Conservation (phyloP, 2,797 vertebrate genomes). For the Percopsis omiscomaycus region DNA sequence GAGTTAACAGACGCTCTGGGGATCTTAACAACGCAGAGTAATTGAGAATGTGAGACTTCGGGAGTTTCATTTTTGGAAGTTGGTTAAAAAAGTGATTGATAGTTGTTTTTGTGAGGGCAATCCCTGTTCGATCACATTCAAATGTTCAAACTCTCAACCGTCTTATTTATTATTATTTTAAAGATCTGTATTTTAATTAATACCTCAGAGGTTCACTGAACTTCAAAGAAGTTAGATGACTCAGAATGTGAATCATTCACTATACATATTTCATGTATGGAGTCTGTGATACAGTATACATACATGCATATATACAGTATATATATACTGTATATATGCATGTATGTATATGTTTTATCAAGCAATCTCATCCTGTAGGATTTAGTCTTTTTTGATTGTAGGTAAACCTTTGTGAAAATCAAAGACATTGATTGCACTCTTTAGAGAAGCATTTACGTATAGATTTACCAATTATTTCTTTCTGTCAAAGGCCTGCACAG, state of each 20-base stretch:
- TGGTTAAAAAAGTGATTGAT: constrained; percentile 34
- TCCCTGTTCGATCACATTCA: constrained; percentile 36
- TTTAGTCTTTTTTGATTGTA: too few relatives aligned
- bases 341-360: too few relatives aligned
- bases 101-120: constrained; percentile 49
- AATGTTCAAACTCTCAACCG: constrained; percentile 25
- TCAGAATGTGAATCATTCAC: neutral
- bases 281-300: neutral
- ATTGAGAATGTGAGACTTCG: constrained; percentile 48
- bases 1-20: constrained; percentile 48
- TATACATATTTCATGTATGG: neutral
- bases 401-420: too few relatives aligned
- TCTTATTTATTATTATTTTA: neutral
- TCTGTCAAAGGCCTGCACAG: too few relatives aligned
- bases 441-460: too few relatives aligned
- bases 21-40: constrained; percentile 49
- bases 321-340: too few relatives aligned
- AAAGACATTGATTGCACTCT: too few relatives aligned
- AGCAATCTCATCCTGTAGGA: too few relatives aligned
- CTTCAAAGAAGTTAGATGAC: neutral
- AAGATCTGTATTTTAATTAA: constrained; percentile 5
- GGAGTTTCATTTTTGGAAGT: constrained; percentile 60
- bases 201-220: constrained; percentile 1
- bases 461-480: too few relatives aligned
- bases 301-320: too few relatives aligned